Base-by-base conservation (phyloP, 2,113 vertebrate genomes). In the Tetrao urogallus region DNA sequence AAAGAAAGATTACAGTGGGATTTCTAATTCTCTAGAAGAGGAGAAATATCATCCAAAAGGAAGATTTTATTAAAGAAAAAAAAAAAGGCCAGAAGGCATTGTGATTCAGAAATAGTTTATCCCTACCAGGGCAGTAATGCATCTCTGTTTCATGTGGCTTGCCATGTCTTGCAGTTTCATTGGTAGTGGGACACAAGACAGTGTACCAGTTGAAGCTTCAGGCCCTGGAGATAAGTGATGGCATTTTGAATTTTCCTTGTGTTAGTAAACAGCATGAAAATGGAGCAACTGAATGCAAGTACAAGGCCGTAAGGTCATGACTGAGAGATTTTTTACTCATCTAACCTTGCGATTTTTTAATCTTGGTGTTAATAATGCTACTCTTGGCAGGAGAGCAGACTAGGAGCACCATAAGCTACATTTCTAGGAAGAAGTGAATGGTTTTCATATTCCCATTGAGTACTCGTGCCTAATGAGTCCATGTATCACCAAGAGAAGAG, bases 371-470 rank as follows among this genome's bases (percentile, higher is more conserved):
- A 82, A 42, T 80, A 77, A 67, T 3, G 15, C 40, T 18, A 21
- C 30, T 83, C 32, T 94, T 90, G 84, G 81, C 52, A 64, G 61
- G 19, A 93, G 48, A 89, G 34, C 13, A 71, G 42, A 86, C 40
- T 38, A 86, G 30, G n/a, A 90, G 11, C 43, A 66, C 18, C 27
- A 71, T 30, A 52, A 92, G 83, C n/a, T 83, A 21, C 56, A 90
- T 89, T 88, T 93, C 73, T 92, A 78, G 89, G 47, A 67, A 42
- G 47, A 67, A 42, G 45, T 60, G 83, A 80, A 83, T 93, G 91
- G 80, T 86, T 81, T 19, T 86, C 32, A 28, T 28, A 9, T 13
- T 88, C 72, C 42, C 63, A 8, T 63, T 71, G 16, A 52, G 45
- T 64, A 69, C 13, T 57, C 30, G 11, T 28, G 15, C 25, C 42